Evolutionary conservation across 2,113 vertebrate species (phyloP).

Genomic region (Rhagologus leucostigma): DNA sequence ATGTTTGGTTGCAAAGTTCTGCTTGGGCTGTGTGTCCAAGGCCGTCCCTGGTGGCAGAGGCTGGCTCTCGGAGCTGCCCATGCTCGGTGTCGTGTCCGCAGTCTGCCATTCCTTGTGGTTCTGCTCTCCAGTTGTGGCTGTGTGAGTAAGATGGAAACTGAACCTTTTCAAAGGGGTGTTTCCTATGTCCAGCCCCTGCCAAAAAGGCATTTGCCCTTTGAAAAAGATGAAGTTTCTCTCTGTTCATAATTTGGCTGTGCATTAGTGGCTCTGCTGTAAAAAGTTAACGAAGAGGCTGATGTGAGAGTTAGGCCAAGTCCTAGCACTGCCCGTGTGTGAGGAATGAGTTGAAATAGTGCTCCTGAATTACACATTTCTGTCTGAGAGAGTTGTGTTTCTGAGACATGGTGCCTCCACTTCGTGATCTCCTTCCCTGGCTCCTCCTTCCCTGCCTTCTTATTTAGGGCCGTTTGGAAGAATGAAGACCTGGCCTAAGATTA

Average conservation of each 20-base stretch:
- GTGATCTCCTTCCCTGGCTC: neutral
- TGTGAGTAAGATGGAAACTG: neutral
- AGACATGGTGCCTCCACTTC: neutral
- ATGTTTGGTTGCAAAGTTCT: neutral
- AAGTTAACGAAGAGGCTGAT: neutral
- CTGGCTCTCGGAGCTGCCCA: neutral
- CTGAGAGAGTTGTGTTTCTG: neutral
- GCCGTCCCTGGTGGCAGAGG: neutral
- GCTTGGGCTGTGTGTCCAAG: rapidly evolving
- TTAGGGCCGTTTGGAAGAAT: neutral
- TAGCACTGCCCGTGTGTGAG: rapidly evolving
- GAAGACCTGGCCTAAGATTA: neutral
- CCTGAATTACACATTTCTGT: neutral
- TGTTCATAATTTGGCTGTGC: neutral
- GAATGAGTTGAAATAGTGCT: neutral
- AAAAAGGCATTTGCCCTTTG: neutral
- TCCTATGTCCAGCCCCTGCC: neutral
- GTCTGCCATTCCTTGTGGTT: neutral
- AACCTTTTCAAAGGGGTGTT: neutral
- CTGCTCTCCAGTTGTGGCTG: neutral
- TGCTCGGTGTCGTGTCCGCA: too few species aligned
- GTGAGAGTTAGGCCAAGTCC: neutral
- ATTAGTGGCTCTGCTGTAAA: neutral
- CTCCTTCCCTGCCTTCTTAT: neutral
- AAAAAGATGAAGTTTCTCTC: neutral